Evolutionary conservation across 2,888 invertebrate genomes (phyloP).

Genomic region (Drosophila lutescens): DNA sequence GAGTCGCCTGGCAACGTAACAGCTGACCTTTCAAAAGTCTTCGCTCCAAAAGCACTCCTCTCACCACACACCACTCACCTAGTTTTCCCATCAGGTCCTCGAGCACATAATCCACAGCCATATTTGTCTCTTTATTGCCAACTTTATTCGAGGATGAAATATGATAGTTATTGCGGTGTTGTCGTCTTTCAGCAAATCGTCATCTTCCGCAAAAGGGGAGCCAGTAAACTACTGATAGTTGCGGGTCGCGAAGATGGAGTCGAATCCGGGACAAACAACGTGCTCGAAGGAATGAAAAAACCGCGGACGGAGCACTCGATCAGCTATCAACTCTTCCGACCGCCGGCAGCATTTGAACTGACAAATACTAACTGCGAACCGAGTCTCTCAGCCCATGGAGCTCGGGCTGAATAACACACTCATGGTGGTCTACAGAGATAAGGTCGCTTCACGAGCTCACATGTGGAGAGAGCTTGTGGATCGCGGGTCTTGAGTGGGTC

Average conservation of each 20-base stretch:
- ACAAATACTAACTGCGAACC: constrained; percentile 70
- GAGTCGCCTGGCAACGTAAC: constrained; percentile 35
- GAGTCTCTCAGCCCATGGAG: constrained; percentile 46
- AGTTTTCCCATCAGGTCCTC: constrained; percentile 89
- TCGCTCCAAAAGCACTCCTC: background rate
- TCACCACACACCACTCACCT: constrained; percentile 84
- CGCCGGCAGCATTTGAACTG: constrained; percentile 62
- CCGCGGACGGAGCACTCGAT: constrained; percentile 22
- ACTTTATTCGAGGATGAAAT: constrained; percentile 9
- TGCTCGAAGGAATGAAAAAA: constrained; percentile 10
- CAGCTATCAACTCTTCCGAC: constrained; percentile 51
- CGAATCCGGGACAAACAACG: constrained; percentile 18
- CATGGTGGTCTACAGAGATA: constrained; percentile 49
- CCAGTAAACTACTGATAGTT: constrained; percentile 18
- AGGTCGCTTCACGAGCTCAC: constrained; percentile 40
- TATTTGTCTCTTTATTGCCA: constrained; percentile 59
- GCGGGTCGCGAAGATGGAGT: constrained; percentile 6
- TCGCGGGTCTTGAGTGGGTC: constrained; percentile 16
- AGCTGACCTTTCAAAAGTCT: constrained; percentile 36
- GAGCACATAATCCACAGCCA: constrained; percentile 88
- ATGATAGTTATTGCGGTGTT: constrained; percentile 1
- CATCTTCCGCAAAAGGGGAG: constrained; percentile 26
- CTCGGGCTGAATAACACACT: constrained; percentile 45
- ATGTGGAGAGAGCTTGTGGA: constrained; percentile 26
- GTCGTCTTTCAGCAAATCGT: constrained; percentile 15